Evolutionary conservation across 2,797 vertebrate species (phyloP), one percentile per base, ranked within the genome.

Genomic region (Bradypodion pumilum): DNA sequence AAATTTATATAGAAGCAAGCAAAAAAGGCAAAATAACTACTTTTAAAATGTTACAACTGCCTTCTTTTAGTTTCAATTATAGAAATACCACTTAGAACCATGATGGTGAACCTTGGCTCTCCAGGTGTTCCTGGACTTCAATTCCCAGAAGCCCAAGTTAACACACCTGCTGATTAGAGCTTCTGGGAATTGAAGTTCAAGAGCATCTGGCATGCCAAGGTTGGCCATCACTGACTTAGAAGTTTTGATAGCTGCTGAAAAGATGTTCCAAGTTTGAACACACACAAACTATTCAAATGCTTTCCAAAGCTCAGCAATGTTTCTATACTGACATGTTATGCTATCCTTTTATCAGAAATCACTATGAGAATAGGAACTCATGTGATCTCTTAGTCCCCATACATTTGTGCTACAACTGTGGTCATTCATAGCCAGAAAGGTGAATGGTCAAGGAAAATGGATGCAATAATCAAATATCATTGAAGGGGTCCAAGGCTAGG

Each of bases 321-420:
- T 56, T 56, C 52, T 5, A 70, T 27, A 70, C 23, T 12, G 40
- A 40, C 69, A 27, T 37, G 25, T 70, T 90, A 92, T 76, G 82
- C 89, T 92, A 92, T 91, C 90, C 91, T 88, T 89, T 92, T 89
- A 90, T 89, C 90, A 86, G 89, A 91, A 35, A 85, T 86, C 88
- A 82, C 21, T 27, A 10, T 90, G 91, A 89, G 90, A 86, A 91
- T 79, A 37, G 86, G 89, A 42, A 92, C 88, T 95, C 92, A 92
- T 82, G 80, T 62, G 46, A 78, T 62, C 29, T 69, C 85, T 91
- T 87, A 72, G 37, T 7, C 68, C 29, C 21, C 52, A 81, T 27
- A 70, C 29, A 9, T n/a, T 32, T 15, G 27, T 19, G 59, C 27
- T 32, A 42, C 25, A 8, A 60, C 10, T 56, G 13, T 25, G 13